phyloP scores from a whole-genome alignment of 2,113 vertebrate species.

The Vireo altiloquus region DNA sequence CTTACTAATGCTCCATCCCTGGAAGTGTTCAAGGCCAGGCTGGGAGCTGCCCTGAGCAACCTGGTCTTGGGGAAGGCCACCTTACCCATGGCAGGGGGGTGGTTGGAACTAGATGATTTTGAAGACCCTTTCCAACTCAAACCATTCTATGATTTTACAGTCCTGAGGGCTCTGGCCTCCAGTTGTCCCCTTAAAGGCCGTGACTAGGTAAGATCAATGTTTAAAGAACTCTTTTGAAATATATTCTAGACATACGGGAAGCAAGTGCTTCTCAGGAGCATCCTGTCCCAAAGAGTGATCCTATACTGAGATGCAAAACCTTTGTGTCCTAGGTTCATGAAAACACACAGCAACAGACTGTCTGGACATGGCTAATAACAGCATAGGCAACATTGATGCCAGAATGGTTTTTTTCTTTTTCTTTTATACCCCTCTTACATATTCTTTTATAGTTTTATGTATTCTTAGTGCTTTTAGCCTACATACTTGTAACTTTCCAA shows the following conservation, averaged over 20 bases:
- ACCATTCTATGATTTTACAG: background rate
- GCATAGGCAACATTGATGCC: background rate
- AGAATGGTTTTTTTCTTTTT: no score
- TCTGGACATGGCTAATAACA: background rate
- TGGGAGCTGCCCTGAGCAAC: background rate
- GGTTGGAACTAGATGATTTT: background rate
- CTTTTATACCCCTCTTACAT: no score
- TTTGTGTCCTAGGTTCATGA: background rate
- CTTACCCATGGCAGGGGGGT: no score
- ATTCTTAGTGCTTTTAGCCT: no score
- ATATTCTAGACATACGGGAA: background rate
- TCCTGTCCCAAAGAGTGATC: background rate
- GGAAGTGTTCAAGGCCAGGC: background rate
- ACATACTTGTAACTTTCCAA: no score
- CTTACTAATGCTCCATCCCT: background rate
- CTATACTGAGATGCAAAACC: background rate
- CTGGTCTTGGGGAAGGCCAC: background rate
- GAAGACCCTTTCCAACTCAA: background rate
- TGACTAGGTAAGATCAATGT: background rate
- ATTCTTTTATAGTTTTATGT: no score
- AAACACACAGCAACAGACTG: background rate
- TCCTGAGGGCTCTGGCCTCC: background rate
- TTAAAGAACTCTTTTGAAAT: background rate
- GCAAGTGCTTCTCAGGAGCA: background rate
- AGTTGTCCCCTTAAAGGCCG: background rate